Evolutionary conservation across 2,113 vertebrate species (phyloP).

Genomic region (Pogona vitticeps): DNA sequence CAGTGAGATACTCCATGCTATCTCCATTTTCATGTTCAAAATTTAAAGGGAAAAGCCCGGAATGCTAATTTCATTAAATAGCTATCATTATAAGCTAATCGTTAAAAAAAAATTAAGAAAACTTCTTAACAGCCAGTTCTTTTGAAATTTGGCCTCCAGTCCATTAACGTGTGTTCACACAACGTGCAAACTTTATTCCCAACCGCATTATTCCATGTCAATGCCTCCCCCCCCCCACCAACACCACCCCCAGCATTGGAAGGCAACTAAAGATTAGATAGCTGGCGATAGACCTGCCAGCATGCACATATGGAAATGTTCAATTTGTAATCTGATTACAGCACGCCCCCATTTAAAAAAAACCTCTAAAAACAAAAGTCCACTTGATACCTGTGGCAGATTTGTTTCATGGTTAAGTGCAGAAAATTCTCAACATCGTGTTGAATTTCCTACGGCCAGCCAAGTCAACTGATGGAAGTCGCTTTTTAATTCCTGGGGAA

Average conservation of each 20-base stretch:
- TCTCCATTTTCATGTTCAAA: constrained; percentile 31
- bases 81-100: constrained; percentile 75
- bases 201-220: constrained; percentile 56
- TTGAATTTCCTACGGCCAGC: constrained; percentile 73
- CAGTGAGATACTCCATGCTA: constrained; percentile 48
- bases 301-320: constrained; percentile 81
- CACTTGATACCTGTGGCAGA: constrained; percentile 80
- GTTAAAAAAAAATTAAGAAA: no score
- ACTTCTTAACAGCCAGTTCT: constrained; percentile 69
- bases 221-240: background rate
- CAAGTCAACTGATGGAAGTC: constrained; percentile 79
- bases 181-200: constrained; percentile 67
- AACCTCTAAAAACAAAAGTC: constrained; percentile 65
- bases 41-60: constrained; percentile 43
- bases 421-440: constrained; percentile 73
- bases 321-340: constrained; percentile 82
- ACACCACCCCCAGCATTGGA: constrained; percentile 61
- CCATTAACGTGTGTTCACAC: constrained; percentile 65
- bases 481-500: constrained; percentile 76
- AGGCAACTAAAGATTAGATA: constrained; percentile 69
- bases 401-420: constrained; percentile 72
- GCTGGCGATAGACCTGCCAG: constrained; percentile 72
- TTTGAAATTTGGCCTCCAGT: constrained; percentile 38
- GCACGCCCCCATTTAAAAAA: constrained; percentile 29
- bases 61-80: constrained; percentile 67